These are phyloP conservation scores for Sinocyclocheilus maitianheensis DNA, from an alignment of 2,113 vertebrate species.

Conservation along the genomic window DNA sequence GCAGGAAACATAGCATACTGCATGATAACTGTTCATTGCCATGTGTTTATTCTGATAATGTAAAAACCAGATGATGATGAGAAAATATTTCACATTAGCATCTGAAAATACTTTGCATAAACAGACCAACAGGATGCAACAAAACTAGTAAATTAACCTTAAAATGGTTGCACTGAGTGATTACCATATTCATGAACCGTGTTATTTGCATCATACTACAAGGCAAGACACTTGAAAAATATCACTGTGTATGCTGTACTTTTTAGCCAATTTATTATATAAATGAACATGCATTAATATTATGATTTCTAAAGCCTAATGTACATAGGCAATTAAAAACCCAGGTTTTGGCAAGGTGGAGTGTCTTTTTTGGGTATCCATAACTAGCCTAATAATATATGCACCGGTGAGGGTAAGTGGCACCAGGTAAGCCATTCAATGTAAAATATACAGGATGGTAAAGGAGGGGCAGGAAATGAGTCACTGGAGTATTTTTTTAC, in stretches of 20 bases:
- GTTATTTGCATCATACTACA: background rate
- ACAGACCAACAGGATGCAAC: background rate
- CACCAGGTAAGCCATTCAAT: background rate
- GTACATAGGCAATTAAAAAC: background rate
- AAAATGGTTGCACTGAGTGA: background rate
- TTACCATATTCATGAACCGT: background rate
- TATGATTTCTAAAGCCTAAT: background rate
- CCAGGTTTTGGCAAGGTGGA: constrained; percentile 4
- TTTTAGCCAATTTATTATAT: background rate
- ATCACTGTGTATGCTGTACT: background rate
- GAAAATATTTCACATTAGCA: background rate
- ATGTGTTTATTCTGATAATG: constrained; percentile 18
- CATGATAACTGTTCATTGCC: constrained; percentile 2
- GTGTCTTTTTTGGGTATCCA: background rate
- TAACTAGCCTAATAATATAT: background rate
- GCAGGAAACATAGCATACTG: constrained; percentile 14
- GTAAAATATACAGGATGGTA: background rate
- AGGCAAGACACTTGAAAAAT: background rate
- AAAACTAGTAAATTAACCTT: background rate
- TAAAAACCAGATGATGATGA: background rate
- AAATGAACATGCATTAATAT: background rate
- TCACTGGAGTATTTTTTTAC: background rate
- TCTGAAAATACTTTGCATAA: background rate
- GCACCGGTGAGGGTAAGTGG: background rate
- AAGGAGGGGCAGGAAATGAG: constrained; percentile 6